phyloP scores from a whole-genome alignment of 2,888 invertebrate species.

The Druceiella hillmani region DNA sequence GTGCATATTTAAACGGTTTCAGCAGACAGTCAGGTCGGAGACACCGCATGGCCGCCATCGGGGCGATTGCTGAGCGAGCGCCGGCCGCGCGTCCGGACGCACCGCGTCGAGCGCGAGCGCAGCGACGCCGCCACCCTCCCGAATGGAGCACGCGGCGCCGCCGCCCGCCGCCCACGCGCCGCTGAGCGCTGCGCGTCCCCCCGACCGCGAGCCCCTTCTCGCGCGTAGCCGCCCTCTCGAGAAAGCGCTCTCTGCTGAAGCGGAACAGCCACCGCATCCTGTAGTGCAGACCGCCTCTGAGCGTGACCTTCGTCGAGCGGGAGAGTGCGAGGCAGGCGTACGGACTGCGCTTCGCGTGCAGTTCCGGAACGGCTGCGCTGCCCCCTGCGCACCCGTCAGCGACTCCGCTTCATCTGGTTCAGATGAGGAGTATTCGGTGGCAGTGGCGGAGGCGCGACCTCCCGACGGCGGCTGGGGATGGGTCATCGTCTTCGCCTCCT shows the following conservation, averaged over 20 bases:
- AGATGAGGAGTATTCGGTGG: slow-evolving; percentile 57
- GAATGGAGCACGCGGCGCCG: slow-evolving; percentile 40
- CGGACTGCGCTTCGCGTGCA: slow-evolving; percentile 52
- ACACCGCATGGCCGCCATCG: slow-evolving; percentile 49
- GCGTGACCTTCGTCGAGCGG: slow-evolving; percentile 21
- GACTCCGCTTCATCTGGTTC: slow-evolving; percentile 51
- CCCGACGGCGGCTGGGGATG: slow-evolving; percentile 93
- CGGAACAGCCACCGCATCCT: too few relatives aligned
- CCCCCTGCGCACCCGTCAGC: slow-evolving; percentile 33
- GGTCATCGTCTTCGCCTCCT: slow-evolving; percentile 85
- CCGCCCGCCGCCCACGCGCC: slow-evolving; percentile 33
- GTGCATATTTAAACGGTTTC: too few relatives aligned
- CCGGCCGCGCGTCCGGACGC: slow-evolving; percentile 27
- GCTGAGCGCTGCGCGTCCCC: slow-evolving; percentile 37
- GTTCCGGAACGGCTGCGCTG: slow-evolving; percentile 45
- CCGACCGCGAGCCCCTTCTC: slow-evolving; percentile 43
- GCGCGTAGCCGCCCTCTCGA: slow-evolving; percentile 22
- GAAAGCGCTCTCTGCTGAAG: slow-evolving; percentile 1
- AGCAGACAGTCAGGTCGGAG: too few relatives aligned
- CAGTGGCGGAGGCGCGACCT: slow-evolving; percentile 61
- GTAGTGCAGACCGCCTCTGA: slow-evolving; percentile 19
- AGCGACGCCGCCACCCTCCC: slow-evolving; percentile 38
- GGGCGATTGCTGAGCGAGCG: slow-evolving; percentile 32
- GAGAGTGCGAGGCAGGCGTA: slow-evolving; percentile 27
- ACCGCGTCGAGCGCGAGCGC: slow-evolving; percentile 42